Base-by-base conservation (phyloP, 2,888 invertebrate species). In the Caradrina kadenii region DNA sequence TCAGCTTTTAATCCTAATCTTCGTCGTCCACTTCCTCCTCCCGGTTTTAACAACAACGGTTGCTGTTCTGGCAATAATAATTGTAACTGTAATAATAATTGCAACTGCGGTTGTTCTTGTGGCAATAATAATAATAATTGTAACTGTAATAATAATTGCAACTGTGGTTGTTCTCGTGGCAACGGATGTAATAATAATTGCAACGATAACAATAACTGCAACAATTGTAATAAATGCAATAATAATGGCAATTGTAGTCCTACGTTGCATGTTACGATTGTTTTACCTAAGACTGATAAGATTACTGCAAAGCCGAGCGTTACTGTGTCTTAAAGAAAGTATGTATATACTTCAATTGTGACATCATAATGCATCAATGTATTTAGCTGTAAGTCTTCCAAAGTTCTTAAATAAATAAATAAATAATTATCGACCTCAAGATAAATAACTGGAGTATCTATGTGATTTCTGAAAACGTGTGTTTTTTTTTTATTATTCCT, bases 201-300 rank as follows among this genome's bases (percentile, higher is more conserved):
- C 22, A 49, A 75, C 42, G 39, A 21, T 48, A 50, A 54, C 11
- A 49, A n/a, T 26, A 39, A 26, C 13, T 66, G 55, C 21, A 60
- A 39, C 8, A 54, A 56, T 55, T 52, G 70, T 22, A 69, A 64
- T 19, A 48, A 39, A 19, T 63, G 65, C 58, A 58, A 45, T 35
- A 53, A 22, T 22, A 66, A 54, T 22, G 0, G 49, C 11, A 74
- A 65, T n/a, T 31, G 13, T 19, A 39, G 68, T 42, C 60, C 59
- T 21, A 67, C 68, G n/a, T 11, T 74, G 21, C 71, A 61, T 49
- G 45, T 82, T 17, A 81, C 68, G 2, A 81, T 82, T 49, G 79
- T 81, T 11, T 56, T 83, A n/a, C 83, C 82, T 4, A 74, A 74
- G 17, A 26, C 26, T 21, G 68, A 69, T 52, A 59, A 42, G 22